phyloP scores from a whole-genome alignment of 2,797 vertebrate species.

The Pseudochirops cupreus region DNA sequence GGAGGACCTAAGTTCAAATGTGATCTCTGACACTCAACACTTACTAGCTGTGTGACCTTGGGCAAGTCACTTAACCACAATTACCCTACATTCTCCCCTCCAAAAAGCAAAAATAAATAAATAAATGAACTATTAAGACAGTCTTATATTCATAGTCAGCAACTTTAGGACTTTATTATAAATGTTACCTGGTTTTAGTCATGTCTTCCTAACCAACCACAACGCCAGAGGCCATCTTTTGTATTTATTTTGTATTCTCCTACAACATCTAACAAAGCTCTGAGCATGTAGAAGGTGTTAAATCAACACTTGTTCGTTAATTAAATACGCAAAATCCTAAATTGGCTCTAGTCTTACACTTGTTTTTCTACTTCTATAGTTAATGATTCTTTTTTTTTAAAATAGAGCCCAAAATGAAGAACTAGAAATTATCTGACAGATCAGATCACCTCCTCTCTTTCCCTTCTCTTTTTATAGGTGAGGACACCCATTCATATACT shows the following conservation, averaged over 20 bases:
- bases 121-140: background rate
- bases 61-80: too few species aligned
- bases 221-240: background rate
- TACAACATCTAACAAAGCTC: background rate
- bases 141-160: background rate
- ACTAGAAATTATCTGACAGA: background rate
- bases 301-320: background rate
- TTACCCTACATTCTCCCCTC: too few species aligned
- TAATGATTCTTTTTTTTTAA: background rate
- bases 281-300: background rate
- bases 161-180: background rate
- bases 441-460: background rate
- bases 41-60: too few species aligned
- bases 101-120: too few species aligned
- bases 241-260: background rate
- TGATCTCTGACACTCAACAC: too few species aligned
- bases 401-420: background rate
- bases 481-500: background rate
- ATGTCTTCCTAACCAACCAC: background rate
- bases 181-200: background rate
- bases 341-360: background rate
- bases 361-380: background rate
- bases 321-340: background rate
- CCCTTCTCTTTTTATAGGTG: background rate
- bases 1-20: too few species aligned